phyloP scores from a whole-genome alignment of 2,113 vertebrate species.

The Psilopsiagon aymara region DNA sequence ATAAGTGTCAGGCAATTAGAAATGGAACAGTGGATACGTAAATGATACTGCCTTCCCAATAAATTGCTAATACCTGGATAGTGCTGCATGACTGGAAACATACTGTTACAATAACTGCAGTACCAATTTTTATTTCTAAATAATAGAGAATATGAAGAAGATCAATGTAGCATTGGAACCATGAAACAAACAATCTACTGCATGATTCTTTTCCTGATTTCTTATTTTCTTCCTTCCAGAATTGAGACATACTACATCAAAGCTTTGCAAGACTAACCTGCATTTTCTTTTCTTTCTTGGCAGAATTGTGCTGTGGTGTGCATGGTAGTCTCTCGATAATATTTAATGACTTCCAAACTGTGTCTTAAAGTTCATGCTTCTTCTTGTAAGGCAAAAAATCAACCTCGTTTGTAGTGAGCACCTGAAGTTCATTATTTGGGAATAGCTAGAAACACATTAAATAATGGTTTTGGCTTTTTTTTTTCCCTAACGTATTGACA shows the following conservation, averaged over 20 bases:
- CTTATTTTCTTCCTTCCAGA: neutral
- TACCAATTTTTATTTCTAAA: conserved; percentile 51
- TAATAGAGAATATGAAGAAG: conserved; percentile 24
- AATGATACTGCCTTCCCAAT: conserved; percentile 58
- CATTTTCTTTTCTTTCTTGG: neutral
- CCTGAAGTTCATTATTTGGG: neutral
- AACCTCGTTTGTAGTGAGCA: neutral
- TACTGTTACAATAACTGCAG: conserved; percentile 53
- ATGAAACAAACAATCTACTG: conserved; percentile 49
- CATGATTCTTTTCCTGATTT: conserved; percentile 33
- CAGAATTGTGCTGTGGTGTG: neutral
- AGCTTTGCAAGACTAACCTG: neutral
- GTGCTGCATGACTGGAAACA: conserved; percentile 55
- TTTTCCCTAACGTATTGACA: neutral
- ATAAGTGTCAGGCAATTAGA: conserved; percentile 68
- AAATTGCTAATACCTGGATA: conserved; percentile 68
- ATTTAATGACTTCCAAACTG: neutral
- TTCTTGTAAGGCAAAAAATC: neutral
- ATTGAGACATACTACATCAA: conserved; percentile 14
- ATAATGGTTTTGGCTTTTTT: neutral
- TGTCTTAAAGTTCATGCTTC: neutral
- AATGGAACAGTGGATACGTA: conserved; percentile 56
- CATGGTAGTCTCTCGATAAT: neutral
- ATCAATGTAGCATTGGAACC: conserved; percentile 18
- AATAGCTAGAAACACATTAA: neutral